A percentile compares a stretch with the other conserved stretches of the same genome.
phyloP scores from a whole-genome alignment of 2,888 invertebrate species.

The Drosophila yooni region DNA sequence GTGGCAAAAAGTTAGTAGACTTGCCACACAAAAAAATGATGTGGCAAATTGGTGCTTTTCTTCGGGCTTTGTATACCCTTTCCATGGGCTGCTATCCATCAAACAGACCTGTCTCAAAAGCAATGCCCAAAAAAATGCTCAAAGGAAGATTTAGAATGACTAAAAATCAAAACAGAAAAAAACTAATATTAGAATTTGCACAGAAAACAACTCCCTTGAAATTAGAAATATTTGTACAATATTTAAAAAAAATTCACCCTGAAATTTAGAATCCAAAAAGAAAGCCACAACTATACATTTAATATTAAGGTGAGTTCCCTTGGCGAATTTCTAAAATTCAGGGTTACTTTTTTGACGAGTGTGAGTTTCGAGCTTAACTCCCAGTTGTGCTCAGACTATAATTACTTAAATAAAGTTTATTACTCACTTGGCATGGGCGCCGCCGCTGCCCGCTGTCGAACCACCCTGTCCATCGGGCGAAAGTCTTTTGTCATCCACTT shows the following conservation, averaged over 20 bases:
- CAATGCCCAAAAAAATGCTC: too few species aligned
- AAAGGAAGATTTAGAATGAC: not conserved
- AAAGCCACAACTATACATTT: not conserved
- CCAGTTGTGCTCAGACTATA: not conserved
- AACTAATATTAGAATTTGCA: not conserved
- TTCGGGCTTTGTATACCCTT: not conserved
- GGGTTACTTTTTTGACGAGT: not conserved
- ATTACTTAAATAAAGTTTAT: not conserved
- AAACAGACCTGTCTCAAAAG: not conserved
- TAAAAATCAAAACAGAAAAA: not conserved
- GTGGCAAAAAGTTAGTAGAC: constrained; percentile 67
- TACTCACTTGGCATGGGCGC: constrained; percentile 63
- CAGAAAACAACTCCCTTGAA: not conserved
- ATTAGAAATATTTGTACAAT: not conserved
- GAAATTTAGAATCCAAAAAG: not conserved
- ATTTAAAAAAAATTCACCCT: not conserved
- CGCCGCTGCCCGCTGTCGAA: constrained; percentile 77
- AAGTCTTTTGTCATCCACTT: constrained; percentile 76
- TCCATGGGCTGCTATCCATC: not conserved
- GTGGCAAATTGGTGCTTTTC: constrained; percentile 23
- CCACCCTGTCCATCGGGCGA: constrained; percentile 83
- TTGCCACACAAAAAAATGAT: constrained; percentile 7
- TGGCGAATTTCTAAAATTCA: not conserved
- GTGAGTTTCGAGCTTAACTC: not conserved
- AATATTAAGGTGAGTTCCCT: not conserved